A percentile compares a stretch with the other conserved stretches of the same genome.
phyloP scores from a whole-genome alignment of 2,888 invertebrate genomes.

The Meghimatium bilineatum region DNA sequence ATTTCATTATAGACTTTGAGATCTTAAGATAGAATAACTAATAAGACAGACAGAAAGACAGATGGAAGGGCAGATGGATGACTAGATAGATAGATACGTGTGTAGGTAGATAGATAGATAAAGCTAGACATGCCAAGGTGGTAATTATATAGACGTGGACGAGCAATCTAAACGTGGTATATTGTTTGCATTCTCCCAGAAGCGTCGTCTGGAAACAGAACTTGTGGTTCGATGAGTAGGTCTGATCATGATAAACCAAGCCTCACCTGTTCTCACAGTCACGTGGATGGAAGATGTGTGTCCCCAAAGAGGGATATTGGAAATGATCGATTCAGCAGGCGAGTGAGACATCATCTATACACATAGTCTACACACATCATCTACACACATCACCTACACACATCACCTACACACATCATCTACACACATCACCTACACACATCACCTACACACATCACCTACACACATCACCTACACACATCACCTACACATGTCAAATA shows the following conservation, averaged over 20 bases:
- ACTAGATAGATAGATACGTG: not conserved
- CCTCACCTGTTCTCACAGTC: slow-evolving; percentile 27
- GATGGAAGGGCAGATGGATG: not conserved
- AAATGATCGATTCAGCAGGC: slow-evolving; percentile 28
- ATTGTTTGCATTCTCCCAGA: not conserved
- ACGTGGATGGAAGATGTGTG: slow-evolving; percentile 28
- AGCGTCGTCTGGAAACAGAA: not conserved
- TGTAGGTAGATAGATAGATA: not conserved
- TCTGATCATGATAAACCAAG: not conserved
- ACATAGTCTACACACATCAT: no score
- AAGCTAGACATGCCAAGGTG: not conserved
- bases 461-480: no score
- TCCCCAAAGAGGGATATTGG: slow-evolving; percentile 19
- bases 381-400: no score
- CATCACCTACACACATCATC: no score
- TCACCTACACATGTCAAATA: no score
- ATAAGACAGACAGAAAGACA: not conserved
- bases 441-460: no score
- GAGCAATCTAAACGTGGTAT: not conserved
- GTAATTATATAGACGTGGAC: not conserved
- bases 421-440: no score
- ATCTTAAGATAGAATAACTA: no score
- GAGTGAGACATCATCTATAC: no score
- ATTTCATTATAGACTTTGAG: no score
- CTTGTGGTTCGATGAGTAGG: not conserved